phyloP scores from a whole-genome alignment of 2,113 vertebrate genomes.

The Collichthys lucidus region DNA sequence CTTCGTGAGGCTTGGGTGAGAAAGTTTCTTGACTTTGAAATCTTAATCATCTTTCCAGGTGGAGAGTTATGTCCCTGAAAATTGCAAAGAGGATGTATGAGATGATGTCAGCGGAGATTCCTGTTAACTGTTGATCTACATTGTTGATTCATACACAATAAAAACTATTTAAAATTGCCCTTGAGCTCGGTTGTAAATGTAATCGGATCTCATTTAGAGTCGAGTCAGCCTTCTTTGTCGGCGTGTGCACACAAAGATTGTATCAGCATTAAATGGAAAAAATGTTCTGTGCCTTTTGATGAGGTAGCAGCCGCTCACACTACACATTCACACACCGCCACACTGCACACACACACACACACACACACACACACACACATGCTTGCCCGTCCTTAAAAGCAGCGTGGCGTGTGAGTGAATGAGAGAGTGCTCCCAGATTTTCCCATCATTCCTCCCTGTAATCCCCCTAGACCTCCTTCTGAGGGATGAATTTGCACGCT shows the following conservation, averaged over 20 bases:
- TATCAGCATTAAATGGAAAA: slow-evolving; percentile 64
- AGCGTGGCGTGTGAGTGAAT: slow-evolving; percentile 77
- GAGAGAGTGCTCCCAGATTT: slow-evolving; percentile 79
- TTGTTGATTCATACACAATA: slow-evolving; percentile 54
- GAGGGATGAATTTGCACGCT: slow-evolving; percentile 78
- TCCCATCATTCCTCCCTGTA: slow-evolving; percentile 80
- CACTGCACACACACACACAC: slow-evolving; percentile 39
- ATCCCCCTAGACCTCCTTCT: slow-evolving; percentile 80
- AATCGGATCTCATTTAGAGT: slow-evolving; percentile 20
- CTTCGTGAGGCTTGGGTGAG: slow-evolving; percentile 26
- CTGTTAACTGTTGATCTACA: slow-evolving; percentile 36
- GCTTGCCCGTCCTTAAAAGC: slow-evolving; percentile 75
- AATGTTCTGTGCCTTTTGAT: slow-evolving; percentile 68
- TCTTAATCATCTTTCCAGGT: slow-evolving; percentile 61
- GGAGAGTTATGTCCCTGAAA: slow-evolving; percentile 23
- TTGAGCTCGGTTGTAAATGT: slow-evolving; percentile 20
- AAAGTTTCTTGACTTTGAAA: slow-evolving; percentile 49
- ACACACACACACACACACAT: too few relatives aligned
- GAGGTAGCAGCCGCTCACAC: slow-evolving; percentile 63
- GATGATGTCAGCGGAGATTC: slow-evolving; percentile 55
- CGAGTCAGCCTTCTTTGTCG: slow-evolving; percentile 30
- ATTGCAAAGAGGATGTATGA: slow-evolving; percentile 13
- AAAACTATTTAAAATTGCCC: slow-evolving; percentile 42
- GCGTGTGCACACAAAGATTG: slow-evolving; percentile 49
- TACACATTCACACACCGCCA: slow-evolving; percentile 30